Evolutionary conservation across 2,113 vertebrate genomes (phyloP).

Genomic region (Ursus arctos): DNA sequence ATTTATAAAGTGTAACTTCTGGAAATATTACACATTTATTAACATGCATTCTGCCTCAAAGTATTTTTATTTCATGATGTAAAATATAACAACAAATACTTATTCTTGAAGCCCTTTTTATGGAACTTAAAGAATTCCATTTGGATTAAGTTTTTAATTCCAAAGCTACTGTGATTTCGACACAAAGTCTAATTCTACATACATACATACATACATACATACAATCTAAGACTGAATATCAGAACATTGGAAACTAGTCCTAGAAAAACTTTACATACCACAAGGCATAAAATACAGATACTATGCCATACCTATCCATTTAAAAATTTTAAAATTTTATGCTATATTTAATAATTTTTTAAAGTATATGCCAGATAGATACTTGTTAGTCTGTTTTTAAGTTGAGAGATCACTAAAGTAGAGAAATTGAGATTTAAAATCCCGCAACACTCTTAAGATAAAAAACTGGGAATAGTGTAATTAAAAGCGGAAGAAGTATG

Average conservation of each 20-base stretch:
- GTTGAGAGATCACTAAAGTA: background rate
- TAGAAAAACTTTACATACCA: background rate
- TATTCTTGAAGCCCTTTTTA: background rate
- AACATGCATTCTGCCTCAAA: background rate
- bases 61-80: background rate
- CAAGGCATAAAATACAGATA: background rate
- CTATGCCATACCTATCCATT: background rate
- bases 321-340: background rate
- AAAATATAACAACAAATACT: background rate
- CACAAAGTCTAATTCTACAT: background rate
- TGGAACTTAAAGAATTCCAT: background rate
- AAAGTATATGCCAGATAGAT: background rate
- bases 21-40: background rate
- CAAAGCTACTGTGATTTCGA: background rate
- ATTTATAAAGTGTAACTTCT: background rate
- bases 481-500: background rate
- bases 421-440: background rate
- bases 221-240: background rate
- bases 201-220: background rate
- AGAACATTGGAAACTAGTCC: background rate
- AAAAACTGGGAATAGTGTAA: background rate
- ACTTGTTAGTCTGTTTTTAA: background rate
- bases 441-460: background rate
- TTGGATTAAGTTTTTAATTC: slow-evolving; percentile 5
- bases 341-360: background rate